Evolutionary conservation across 2,888 invertebrate genomes (phyloP).

Genomic region (Plebejus anna): DNA sequence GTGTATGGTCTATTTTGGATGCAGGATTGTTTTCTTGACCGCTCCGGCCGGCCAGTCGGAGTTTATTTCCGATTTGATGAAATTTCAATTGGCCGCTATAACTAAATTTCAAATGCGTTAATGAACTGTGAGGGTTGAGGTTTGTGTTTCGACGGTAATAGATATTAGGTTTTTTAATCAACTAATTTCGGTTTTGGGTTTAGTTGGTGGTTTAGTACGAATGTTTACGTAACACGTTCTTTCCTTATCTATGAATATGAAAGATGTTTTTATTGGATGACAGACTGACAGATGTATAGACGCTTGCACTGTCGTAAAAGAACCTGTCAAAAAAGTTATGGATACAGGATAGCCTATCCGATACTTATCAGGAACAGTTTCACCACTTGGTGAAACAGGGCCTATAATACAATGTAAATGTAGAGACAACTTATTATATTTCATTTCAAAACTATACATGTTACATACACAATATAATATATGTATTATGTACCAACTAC

Average conservation of each 20-base stretch:
- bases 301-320: no score
- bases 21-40: conserved; percentile 24
- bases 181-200: neutral
- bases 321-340: no score
- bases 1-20: conserved; percentile 33
- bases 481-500: no score
- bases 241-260: neutral
- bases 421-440: no score
- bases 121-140: conserved; percentile 27
- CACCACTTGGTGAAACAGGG: no score
- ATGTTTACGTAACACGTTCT: neutral
- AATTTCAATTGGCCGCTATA: conserved; percentile 36
- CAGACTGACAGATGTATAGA: neutral
- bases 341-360: no score
- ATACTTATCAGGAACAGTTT: no score
- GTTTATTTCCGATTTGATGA: conserved; percentile 39
- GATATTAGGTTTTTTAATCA: conserved; percentile 8
- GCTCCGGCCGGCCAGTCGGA: conserved; percentile 37
- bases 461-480: no score
- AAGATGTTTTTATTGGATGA: neutral
- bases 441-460: no score
- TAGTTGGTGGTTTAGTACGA: neutral
- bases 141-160: neutral
- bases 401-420: no score
- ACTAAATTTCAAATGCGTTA: conserved; percentile 36